Evolutionary conservation across 2,797 vertebrate genomes (phyloP), one percentile per base, ranked within the genome.

Genomic region (Clarias laeviceps): DNA sequence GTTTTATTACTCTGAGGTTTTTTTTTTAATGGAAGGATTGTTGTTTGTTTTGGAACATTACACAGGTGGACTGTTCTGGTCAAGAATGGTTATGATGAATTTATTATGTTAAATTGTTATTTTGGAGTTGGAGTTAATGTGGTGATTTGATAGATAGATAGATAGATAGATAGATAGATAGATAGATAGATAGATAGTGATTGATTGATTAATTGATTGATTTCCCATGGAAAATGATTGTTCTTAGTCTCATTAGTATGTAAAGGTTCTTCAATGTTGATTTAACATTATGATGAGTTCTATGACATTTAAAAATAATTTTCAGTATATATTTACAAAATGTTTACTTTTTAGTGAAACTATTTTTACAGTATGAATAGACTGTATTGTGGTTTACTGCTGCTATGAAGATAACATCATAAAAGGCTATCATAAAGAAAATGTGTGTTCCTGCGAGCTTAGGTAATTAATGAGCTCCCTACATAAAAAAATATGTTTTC

Each of bases 31-130:
- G 17, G 2, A 69, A 69, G 34, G 29, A 69, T 69, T 69, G 18
- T 11, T 20, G 6, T 18, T 32, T 72, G 4, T 45, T 66, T 66
- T 32, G 34, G 9, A 70, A 22, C 34, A 45, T 45, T 24, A 12
- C 69, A 37, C 40, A 17, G 70, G 54, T 54, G 45, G 15, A 74
- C 40, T 73, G 70, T 73, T 70, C 22, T 72, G 69, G 69, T 72
- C 22, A 45, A 72, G 22, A 72, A 72, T 45, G 11, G 32, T n/a
- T 22, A 12, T 37, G 69, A 12, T 72, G 12, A 45, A 72, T 14
- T 37, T 1, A 14, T 69, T 37, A 18, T 20, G 34, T n/a, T 50
- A n/a, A 73, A 45, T 12, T 50, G 11, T 50, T 50, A 50, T 50
- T 50, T 50, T 50, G 11, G 45, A 50, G 45, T 50, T 50, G 45